phyloP scores from a whole-genome alignment of 2,113 vertebrate species.

The Elanoides forficatus region DNA sequence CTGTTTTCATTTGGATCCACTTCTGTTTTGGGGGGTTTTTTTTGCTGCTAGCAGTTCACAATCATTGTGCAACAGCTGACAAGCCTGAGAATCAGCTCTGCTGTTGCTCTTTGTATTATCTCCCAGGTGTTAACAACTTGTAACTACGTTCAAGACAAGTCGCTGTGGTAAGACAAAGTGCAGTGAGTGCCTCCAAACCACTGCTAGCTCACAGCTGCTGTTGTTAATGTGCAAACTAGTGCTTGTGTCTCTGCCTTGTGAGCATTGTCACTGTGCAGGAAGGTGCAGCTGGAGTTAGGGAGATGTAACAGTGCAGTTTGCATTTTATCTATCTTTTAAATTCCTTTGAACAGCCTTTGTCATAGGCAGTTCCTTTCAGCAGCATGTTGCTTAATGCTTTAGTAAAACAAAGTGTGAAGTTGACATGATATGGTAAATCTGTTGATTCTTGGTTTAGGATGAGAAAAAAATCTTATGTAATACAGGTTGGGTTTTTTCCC shows the following conservation, averaged over 20 bases:
- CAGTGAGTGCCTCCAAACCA: neutral
- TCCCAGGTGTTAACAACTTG: neutral
- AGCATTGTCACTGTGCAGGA: neutral
- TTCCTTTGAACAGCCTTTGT: slow-evolving; percentile 20
- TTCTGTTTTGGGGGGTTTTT: too few relatives aligned
- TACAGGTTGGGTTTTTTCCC: neutral
- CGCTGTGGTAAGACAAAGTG: neutral
- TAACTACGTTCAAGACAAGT: neutral
- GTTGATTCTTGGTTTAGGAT: neutral
- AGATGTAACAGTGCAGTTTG: neutral
- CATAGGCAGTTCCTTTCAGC: neutral
- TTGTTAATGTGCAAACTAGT: neutral
- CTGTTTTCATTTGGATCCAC: neutral
- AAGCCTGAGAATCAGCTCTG: neutral
- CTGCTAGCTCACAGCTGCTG: neutral
- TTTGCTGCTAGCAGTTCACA: neutral
- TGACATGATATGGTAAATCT: neutral
- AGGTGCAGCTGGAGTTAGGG: neutral
- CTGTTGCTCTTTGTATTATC: neutral
- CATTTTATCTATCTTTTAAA: neutral
- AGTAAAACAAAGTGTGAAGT: neutral
- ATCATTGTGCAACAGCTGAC: neutral
- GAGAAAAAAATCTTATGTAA: neutral
- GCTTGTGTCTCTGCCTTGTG: neutral
- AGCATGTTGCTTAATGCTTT: neutral